Evolutionary conservation across 2,888 invertebrate genomes (phyloP), one percentile per base, ranked within the genome.

Genomic region (Amorpha juglandis): DNA sequence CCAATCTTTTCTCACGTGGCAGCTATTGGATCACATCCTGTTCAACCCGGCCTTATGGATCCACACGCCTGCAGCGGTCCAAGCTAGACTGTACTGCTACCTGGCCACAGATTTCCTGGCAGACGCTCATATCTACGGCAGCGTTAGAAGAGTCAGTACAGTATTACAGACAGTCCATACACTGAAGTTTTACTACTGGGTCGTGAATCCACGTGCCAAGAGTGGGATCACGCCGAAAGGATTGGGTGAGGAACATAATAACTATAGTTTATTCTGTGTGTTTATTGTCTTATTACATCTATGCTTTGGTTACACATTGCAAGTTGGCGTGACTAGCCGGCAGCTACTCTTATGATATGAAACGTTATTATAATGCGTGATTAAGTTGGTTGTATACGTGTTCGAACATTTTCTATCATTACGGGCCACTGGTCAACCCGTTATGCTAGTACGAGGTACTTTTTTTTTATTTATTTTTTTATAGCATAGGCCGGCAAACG

Each of bases 31-130:
- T 94, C 99, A 99, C 94, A 97, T 99, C 69, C 96, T 99, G 74
- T 99, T 99, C 95, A 99, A 99, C 95, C 99, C 99, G 9, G 98
- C 98, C 42, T 94, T 99, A 71, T 99, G 99, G 99, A 99, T 99
- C 82, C 98, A 99, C 93, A 98, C 99, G 12, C 98, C 98, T 63
- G 98, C 99, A 45, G 96, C 97, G 73, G 99, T 99, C 9, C 99
- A 99, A 90, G 97, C 98, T 58, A 95, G 97, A 74, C 95, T 99
- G 63, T 99, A 99, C 94, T 98, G 98, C 82, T 99, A 99, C 93
- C 94, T 99, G 91, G 98, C 99, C 53, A 98, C 98, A n/a, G 99
- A 99, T 91, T 99, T 99, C 94, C 95, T 99, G 68, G 98, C 98
- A 69, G 99, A 99, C 89, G 98, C 98, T 1, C 98, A 99, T 90